These are phyloP conservation scores for Polypedilum pembai DNA, from an alignment of 1,140 invertebrate species.

Conservation along the genomic window DNA sequence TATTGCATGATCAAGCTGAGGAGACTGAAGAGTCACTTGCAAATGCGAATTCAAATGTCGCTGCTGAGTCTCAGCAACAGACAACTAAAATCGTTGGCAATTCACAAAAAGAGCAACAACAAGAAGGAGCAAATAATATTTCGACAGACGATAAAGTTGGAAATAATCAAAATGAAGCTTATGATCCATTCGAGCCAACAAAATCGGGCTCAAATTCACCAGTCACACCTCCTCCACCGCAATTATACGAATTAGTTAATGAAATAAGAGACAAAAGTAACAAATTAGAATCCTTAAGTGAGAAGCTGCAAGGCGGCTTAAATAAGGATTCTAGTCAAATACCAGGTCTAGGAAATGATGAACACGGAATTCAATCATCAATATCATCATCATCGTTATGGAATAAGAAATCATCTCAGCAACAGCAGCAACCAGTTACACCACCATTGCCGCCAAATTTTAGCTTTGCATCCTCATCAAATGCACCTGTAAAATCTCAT, in stretches of 20 bases:
- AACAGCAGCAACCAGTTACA: background rate
- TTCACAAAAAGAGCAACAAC: background rate
- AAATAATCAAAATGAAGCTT: conserved; percentile 51
- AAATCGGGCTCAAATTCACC: conserved; percentile 60
- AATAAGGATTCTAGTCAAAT: background rate
- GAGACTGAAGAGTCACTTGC: conserved; percentile 44
- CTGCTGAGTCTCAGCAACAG: background rate
- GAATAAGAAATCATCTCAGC: background rate
- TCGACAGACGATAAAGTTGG: conserved; percentile 38
- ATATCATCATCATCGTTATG: background rate
- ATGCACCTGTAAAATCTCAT: background rate
- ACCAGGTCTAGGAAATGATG: background rate
- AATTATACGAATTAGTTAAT: conserved; percentile 30
- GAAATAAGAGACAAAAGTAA: conserved; percentile 9
- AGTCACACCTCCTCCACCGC: conserved; percentile 41
- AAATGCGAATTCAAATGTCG: conserved; percentile 28
- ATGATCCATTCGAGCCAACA: conserved; percentile 82
- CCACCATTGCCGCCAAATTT: conserved; percentile 2
- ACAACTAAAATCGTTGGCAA: no score
- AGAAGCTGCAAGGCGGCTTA: background rate
- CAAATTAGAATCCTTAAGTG: background rate
- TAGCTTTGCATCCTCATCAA: background rate
- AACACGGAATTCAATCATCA: background rate
- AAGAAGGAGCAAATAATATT: background rate
- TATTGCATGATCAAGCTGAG: conserved; percentile 38